Evolutionary conservation across 2,888 invertebrate species (phyloP).

Genomic region (Prostheceraeus crozeri): DNA sequence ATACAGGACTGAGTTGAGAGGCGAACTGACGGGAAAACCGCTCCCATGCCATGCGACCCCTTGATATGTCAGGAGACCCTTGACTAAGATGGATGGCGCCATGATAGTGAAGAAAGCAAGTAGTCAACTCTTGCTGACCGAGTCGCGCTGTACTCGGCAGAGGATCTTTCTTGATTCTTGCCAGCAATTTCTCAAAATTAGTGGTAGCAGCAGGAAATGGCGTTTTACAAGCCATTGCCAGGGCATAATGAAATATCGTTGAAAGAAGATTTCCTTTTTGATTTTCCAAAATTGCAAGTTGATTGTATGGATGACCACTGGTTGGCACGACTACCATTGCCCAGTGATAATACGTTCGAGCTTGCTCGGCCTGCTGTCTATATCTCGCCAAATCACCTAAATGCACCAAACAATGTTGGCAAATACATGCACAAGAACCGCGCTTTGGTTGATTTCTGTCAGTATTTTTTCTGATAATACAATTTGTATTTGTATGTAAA

Average conservation of each 20-base stretch:
- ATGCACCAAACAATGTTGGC: constrained; percentile 79
- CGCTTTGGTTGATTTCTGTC: too few relatives aligned
- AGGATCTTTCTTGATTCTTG: constrained; percentile 56
- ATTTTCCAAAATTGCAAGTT: constrained; percentile 69
- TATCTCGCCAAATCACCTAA: constrained; percentile 76
- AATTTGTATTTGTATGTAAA: too few relatives aligned
- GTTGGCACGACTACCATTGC: constrained; percentile 57
- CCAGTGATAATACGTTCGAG: constrained; percentile 69
- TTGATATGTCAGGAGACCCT: too few relatives aligned
- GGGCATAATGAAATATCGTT: constrained; percentile 76
- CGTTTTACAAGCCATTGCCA: constrained; percentile 72
- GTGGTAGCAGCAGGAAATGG: constrained; percentile 76
- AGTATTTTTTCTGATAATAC: too few relatives aligned
- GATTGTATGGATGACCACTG: constrained; percentile 78
- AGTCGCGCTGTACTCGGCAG: background rate
- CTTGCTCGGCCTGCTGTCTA: constrained; percentile 70
- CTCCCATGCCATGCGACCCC: too few relatives aligned
- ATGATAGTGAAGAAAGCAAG: constrained; percentile 3
- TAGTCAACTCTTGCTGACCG: constrained; percentile 10
- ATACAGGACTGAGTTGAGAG: too few relatives aligned
- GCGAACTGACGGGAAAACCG: too few relatives aligned
- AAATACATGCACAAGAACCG: constrained; percentile 71
- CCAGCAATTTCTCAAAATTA: constrained; percentile 69
- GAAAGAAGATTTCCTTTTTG: constrained; percentile 67
- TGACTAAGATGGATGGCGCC: background rate